Base-by-base conservation (phyloP, 2,888 invertebrate genomes). In the Sycophila texana region DNA sequence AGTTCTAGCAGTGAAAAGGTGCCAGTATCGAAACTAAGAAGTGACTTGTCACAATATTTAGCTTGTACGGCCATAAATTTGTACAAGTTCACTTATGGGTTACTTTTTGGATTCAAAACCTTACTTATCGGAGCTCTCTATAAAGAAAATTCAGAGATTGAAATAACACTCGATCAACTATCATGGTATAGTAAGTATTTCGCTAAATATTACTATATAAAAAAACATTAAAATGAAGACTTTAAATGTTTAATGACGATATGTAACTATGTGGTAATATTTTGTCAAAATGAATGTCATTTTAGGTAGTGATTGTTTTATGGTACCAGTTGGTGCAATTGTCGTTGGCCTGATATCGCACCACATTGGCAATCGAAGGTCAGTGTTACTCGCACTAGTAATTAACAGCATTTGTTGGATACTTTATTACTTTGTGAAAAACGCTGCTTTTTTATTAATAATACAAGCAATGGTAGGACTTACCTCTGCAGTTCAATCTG, bases 181-280 rank as follows among this genome's bases (percentile, higher is more conserved):
- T 26, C 74, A 16, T 74, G 67, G 74, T 60, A 67, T 16, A 55
- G 74, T 74, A 18, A 2, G 74, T 74, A 26, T 47, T 65, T 39
- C 16, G 4, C 16, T n/a, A 7, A 10, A 4, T 49, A 47, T n/a
- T 26, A 39, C n/a, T 47, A 16, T 47, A n/a, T n/a, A n/a, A n/a
- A n/a, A n/a, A n/a, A n/a, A n/a, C n/a, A n/a, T n/a, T n/a, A 5
- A 22, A 63, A 12, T 13, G 4, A 39, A 39, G 16, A 16, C n/a
- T 26, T n/a, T n/a, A 51, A 67, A 14, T 51, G 14, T 51, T 51
- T 51, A 51, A 14, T 51, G 2, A 51, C 1, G 51, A 3, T 51
- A 4, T 1, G 5, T 51, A 14, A 13, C 1, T n/a, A 30, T 61
- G 0, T 5, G 13, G 2, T 13, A 4, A 22, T 1, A 14, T 14